Conservation (phyloP, 2,113 vertebrate species). For the Indri indri region DNA sequence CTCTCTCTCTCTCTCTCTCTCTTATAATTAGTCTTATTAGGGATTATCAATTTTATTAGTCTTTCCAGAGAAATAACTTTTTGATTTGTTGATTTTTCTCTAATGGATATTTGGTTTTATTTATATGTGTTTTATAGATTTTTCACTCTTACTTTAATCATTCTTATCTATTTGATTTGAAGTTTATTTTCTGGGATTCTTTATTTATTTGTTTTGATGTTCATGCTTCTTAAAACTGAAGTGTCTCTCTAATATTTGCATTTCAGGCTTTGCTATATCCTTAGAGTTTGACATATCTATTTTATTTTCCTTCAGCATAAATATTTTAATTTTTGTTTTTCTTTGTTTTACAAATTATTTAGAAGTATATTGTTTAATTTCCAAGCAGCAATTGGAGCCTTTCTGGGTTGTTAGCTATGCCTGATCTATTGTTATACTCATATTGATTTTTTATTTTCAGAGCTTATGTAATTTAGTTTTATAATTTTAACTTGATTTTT, state of each 20-base stretch:
- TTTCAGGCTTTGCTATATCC: not conserved
- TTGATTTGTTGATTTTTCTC: not conserved
- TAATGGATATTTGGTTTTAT: not conserved
- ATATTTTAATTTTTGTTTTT: not conserved
- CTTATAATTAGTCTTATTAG: not conserved
- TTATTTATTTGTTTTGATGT: not conserved
- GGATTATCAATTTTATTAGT: not conserved
- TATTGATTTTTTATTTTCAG: not conserved
- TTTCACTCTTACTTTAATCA: not conserved
- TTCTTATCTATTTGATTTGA: not conserved
- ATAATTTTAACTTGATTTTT: not conserved
- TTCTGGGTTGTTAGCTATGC: not conserved
- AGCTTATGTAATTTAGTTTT: not conserved
- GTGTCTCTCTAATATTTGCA: not conserved
- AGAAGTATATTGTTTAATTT: not conserved
- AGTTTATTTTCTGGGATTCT: not conserved
- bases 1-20: no score
- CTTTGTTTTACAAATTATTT: not conserved
- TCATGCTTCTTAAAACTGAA: not conserved
- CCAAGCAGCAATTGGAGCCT: not conserved
- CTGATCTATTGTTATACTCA: not conserved
- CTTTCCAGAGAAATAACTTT: not conserved
- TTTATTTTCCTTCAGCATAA: not conserved
- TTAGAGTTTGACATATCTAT: not conserved
- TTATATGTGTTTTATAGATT: not conserved